phyloP scores from a whole-genome alignment of 2,888 invertebrate genomes.

The Drosophila putrida region DNA sequence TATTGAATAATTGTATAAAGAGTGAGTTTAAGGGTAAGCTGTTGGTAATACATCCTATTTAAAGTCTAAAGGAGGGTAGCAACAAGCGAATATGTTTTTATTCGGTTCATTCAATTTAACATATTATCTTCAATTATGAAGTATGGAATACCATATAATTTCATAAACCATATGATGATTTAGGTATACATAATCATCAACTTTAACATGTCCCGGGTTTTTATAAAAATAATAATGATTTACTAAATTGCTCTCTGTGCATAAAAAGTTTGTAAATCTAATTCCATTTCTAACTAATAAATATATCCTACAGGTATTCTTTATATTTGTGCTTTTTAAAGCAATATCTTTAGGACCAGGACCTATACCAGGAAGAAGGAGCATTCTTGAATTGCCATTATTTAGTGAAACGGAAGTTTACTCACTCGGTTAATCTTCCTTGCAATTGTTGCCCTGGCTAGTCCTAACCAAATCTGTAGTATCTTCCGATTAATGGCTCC shows the following conservation, averaged over 20 bases:
- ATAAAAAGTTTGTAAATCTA: no score
- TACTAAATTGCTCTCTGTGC: no score
- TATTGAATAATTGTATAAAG: conserved; percentile 76
- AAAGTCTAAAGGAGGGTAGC: not conserved
- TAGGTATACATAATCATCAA: no score
- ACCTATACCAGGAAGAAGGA: no score
- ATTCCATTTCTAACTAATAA: no score
- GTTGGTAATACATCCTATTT: not conserved
- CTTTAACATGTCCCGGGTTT: no score
- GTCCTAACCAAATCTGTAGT: not conserved
- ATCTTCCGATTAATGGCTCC: not conserved
- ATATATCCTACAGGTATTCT: no score
- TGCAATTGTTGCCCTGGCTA: not conserved
- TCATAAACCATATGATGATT: no score
- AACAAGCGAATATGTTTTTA: no score
- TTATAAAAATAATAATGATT: no score
- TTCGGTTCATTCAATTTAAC: not conserved
- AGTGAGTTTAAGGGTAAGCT: conserved; percentile 53
- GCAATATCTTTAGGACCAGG: no score
- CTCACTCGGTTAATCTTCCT: not conserved
- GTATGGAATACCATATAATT: not conserved
- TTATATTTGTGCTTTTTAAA: no score
- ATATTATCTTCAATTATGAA: not conserved
- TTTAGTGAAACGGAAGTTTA: not conserved
- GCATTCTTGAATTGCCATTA: not conserved